These are phyloP conservation scores for Anagyrus pseudococci DNA, from an alignment of 2,888 invertebrate genomes.

Conservation along the genomic window DNA sequence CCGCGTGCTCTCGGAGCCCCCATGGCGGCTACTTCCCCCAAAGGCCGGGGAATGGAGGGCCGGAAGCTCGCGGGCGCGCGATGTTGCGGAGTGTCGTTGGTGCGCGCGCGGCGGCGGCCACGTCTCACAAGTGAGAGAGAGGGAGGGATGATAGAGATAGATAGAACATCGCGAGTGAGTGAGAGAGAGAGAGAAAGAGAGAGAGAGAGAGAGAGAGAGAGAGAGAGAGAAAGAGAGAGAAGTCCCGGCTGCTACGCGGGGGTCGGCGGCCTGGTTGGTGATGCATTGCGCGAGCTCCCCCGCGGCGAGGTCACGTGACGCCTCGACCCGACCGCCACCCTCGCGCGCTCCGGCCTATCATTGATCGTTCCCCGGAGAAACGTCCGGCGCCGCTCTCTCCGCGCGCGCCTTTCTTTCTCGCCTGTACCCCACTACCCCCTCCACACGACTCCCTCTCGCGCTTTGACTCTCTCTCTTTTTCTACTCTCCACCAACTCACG, in stretches of 20 bases:
- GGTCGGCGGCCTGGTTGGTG: conserved; percentile 53
- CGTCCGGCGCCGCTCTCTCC: conserved; percentile 51
- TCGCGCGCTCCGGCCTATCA: conserved; percentile 53
- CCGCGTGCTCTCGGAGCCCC: no score
- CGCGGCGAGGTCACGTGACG: conserved; percentile 59
- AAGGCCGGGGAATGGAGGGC: background rate
- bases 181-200: conserved; percentile 9
- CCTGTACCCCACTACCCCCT: background rate
- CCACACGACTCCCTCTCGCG: background rate
- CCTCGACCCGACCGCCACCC: no score
- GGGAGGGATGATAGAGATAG: conserved; percentile 10
- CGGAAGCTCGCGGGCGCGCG: background rate
- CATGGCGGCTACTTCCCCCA: no score
- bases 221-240: conserved; percentile 22
- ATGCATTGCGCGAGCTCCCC: conserved; percentile 60
- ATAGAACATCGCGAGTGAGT: no score
- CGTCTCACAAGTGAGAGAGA: conserved; percentile 1
- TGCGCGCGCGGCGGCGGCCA: conserved; percentile 46
- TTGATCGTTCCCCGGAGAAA: conserved; percentile 61
- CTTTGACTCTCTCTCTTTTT: background rate
- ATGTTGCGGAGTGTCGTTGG: background rate
- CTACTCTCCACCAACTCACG: no score
- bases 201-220: conserved; percentile 18
- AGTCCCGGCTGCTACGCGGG: conserved; percentile 40
- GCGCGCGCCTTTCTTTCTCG: no score